phyloP scores from a whole-genome alignment of 2,113 vertebrate genomes.

The Leptodactylus fuscus region DNA sequence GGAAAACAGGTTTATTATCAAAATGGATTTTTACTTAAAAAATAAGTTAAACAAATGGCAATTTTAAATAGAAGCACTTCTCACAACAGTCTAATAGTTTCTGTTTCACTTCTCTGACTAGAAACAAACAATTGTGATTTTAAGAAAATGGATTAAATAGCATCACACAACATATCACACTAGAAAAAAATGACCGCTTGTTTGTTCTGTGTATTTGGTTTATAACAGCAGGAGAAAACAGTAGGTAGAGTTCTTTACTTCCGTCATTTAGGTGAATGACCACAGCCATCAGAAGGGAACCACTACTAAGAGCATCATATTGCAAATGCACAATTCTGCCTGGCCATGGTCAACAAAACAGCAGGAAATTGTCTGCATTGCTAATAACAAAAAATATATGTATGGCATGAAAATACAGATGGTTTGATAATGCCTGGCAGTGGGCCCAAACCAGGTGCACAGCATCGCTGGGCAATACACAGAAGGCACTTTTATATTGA shows the following conservation, averaged over 20 bases:
- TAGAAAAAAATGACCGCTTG: not conserved
- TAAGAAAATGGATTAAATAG: not conserved
- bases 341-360: no score
- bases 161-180: not conserved
- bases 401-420: not conserved
- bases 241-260: no score
- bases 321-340: no score
- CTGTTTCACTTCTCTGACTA: not conserved
- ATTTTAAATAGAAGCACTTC: not conserved
- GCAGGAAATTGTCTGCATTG: no score
- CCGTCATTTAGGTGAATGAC: no score
- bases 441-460: not conserved
- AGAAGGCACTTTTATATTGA: constrained; percentile 8
- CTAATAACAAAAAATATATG: not conserved
- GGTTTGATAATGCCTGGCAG: not conserved
- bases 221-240: no score
- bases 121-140: not conserved
- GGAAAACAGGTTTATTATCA: not conserved
- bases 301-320: no score
- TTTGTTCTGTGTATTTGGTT: no score
- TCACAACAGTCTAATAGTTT: not conserved
- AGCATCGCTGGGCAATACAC: not conserved
- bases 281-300: no score
- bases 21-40: not conserved
- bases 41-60: constrained; percentile 16